phyloP scores from a whole-genome alignment of 2,888 invertebrate genomes.

The Pocota personata region DNA sequence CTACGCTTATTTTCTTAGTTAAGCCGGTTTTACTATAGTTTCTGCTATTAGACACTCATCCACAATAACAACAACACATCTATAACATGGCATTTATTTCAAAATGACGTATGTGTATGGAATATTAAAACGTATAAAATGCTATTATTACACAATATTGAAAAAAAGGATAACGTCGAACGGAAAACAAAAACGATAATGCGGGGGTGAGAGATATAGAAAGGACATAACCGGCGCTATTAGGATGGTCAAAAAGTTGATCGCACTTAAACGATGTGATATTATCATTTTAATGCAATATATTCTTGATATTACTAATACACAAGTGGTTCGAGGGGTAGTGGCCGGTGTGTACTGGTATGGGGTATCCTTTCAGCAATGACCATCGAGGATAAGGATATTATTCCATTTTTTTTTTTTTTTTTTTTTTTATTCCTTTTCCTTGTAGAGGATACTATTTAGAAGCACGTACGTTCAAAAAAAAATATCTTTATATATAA shows the following conservation, averaged over 20 bases:
- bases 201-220: slow-evolving; percentile 2
- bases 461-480: slow-evolving; percentile 59
- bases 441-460: slow-evolving; percentile 54
- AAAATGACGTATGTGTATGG: slow-evolving; percentile 81
- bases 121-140: slow-evolving; percentile 80
- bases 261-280: slow-evolving; percentile 74
- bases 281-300: slow-evolving; percentile 82
- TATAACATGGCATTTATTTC: slow-evolving; percentile 78
- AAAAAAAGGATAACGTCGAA: slow-evolving; percentile 66
- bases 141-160: slow-evolving; percentile 74
- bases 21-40: slow-evolving; percentile 68
- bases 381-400: slow-evolving; percentile 73
- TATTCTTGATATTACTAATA: slow-evolving; percentile 79
- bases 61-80: slow-evolving; percentile 25
- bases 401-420: slow-evolving; percentile 62
- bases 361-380: slow-evolving; percentile 64
- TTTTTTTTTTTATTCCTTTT: slow-evolving; percentile 17
- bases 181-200: slow-evolving; percentile 54
- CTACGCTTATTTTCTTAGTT: slow-evolving; percentile 61
- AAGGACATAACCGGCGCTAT: slow-evolving; percentile 56
- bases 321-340: slow-evolving; percentile 53
- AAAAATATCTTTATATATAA: slow-evolving; percentile 16
- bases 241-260: slow-evolving; percentile 73
- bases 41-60: slow-evolving; percentile 60
- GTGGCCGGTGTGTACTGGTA: not conserved